Conservation (phyloP, 2,888 invertebrate species). For the Drepana falcataria region DNA sequence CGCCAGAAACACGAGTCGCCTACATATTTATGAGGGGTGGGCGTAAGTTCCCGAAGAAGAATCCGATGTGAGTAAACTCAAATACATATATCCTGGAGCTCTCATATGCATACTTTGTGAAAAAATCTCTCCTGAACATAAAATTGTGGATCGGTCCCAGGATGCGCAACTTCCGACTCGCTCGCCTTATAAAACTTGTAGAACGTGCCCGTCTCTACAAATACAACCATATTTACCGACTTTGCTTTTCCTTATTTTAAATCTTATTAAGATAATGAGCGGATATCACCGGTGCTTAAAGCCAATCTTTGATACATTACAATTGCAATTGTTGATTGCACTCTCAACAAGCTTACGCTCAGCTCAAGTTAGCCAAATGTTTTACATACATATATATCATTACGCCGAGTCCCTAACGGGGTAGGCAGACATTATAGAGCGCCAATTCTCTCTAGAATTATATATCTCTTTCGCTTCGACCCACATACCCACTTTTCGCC, state of each 20-base stretch:
- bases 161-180: conserved; percentile 19
- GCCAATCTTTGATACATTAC: too few relatives aligned
- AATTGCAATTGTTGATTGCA: too few relatives aligned
- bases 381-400: too few relatives aligned
- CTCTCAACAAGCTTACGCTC: too few relatives aligned
- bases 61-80: conserved; percentile 28
- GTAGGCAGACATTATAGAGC: too few relatives aligned
- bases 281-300: too few relatives aligned
- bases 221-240: background rate
- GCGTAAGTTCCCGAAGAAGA: conserved; percentile 23
- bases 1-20: conserved; percentile 25
- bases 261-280: too few relatives aligned
- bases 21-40: conserved; percentile 44
- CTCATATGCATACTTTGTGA: conserved; percentile 56
- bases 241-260: background rate
- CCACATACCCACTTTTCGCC: too few relatives aligned
- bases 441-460: too few relatives aligned
- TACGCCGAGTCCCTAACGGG: too few relatives aligned
- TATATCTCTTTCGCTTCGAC: too few relatives aligned
- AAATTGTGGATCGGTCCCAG: conserved; percentile 45
- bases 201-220: conserved; percentile 10
- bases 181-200: conserved; percentile 31
- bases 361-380: too few relatives aligned
- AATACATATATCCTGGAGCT: conserved; percentile 31
- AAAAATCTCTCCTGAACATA: conserved; percentile 51